Evolutionary conservation across 2,113 vertebrate species (phyloP), one percentile per base, ranked within the genome.

Genomic region (Campylomormyrus tamandua): DNA sequence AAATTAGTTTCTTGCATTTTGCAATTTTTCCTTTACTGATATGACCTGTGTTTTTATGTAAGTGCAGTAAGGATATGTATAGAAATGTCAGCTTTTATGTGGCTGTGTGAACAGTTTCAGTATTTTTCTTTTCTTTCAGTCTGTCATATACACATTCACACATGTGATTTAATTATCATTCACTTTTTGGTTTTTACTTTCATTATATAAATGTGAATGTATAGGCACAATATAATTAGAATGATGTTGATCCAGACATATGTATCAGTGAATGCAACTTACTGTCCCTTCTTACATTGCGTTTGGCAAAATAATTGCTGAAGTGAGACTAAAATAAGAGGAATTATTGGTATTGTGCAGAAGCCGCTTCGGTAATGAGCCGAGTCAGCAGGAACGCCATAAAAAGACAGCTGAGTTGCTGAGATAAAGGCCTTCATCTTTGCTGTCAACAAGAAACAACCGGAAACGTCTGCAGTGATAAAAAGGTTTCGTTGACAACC

Each of bases 361-460:
- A 39, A 48, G 50, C 87, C 7, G 87, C 21, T 11, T 66, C 39
- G 45, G 56, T 56, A 70, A 70, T 70, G 87, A 45, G 56, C 42
- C 24, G 21, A 46, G 56, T 62, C 56, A 88, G 56, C 52, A 70
- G 21, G 45, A 88, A 46, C 24, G 10, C 3, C 39, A 35, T 11
- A 19, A 66, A 35, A 62, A 66, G 39, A 21, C 45, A 24, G 53
- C 56, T 45, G 35, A 42, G 21, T 13, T 66, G 56, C 45, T 48
- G 56, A 24, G 56, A 88, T 88, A n/a, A 42, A 88, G 58, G 87
- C 27, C 56, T 66, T 70, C 87, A 7, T 70, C 87, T 88, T 56
- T 88, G 53, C 56, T 46, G 56, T 88, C 39, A 48, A 88, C 31
- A 66, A 58, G 39, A 45, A 46, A 88, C 53, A 27, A 48, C 56